Conservation (phyloP, 2,797 vertebrate genomes). For the Yasuhikotakia modesta region DNA sequence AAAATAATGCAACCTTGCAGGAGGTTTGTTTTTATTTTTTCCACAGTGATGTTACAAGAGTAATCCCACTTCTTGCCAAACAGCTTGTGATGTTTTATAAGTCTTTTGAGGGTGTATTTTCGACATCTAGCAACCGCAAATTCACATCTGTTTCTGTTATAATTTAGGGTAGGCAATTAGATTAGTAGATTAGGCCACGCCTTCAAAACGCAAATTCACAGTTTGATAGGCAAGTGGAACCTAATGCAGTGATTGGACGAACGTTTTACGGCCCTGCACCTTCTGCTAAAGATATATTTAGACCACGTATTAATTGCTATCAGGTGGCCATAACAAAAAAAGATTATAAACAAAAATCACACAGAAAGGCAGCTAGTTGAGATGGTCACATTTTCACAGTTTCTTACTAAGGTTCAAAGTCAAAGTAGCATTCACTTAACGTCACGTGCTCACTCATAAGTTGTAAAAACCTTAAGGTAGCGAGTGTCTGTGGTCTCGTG, state of each 20-base stretch:
- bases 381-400: not conserved
- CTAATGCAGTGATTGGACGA: too few species aligned
- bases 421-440: not conserved
- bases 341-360: too few species aligned
- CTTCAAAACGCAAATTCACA: too few species aligned
- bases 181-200: too few species aligned
- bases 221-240: too few species aligned
- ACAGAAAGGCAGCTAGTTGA: not conserved
- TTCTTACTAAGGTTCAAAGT: too few species aligned
- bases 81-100: conserved; percentile 28
- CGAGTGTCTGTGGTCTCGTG: not conserved
- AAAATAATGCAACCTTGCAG: conserved; percentile 13
- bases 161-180: too few species aligned
- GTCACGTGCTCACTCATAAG: not conserved
- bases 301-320: too few species aligned
- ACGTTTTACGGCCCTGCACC: too few species aligned
- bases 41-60: not conserved
- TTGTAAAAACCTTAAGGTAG: not conserved
- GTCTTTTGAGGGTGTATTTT: not conserved
- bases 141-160: not conserved
- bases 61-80: conserved; percentile 15
- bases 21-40: conserved; percentile 39
- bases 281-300: too few species aligned
- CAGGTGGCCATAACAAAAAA: too few species aligned
- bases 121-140: not conserved